Evolutionary conservation across 1,140 invertebrate species (phyloP).

Genomic region (Fopius arisanus): DNA sequence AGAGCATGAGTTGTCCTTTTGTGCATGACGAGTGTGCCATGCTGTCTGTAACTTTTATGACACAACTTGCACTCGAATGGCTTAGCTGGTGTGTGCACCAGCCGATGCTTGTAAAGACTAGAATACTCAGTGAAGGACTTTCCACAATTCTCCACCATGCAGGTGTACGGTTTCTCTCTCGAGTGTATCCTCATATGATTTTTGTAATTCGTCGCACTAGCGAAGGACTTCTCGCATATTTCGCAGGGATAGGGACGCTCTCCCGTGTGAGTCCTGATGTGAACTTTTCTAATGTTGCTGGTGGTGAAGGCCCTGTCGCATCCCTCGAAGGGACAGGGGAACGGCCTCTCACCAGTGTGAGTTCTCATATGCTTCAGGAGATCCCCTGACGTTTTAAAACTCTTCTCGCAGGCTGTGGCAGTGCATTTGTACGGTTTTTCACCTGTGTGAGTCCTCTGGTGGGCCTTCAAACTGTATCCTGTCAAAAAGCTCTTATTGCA

Average conservation of each 20-base stretch:
- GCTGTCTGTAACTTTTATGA: slow-evolving; percentile 70
- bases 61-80: slow-evolving; percentile 71
- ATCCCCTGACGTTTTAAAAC: slow-evolving; percentile 75
- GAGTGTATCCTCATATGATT: slow-evolving; percentile 72
- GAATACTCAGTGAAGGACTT: slow-evolving; percentile 80
- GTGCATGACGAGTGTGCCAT: slow-evolving; percentile 71
- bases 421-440: slow-evolving; percentile 75
- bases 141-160: slow-evolving; percentile 71
- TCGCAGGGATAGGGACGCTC: slow-evolving; percentile 73
- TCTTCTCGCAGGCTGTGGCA: slow-evolving; percentile 68
- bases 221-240: slow-evolving; percentile 71
- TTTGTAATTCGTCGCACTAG: slow-evolving; percentile 77
- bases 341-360: slow-evolving; percentile 77
- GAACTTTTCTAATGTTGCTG: slow-evolving; percentile 75
- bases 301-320: slow-evolving; percentile 77
- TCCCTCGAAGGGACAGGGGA: slow-evolving; percentile 71
- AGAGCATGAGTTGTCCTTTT: slow-evolving; percentile 61
- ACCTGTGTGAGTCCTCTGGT: slow-evolving; percentile 74
- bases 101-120: slow-evolving; percentile 77
- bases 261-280: slow-evolving; percentile 69
- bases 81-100: slow-evolving; percentile 72
- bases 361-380: slow-evolving; percentile 75
- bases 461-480: slow-evolving; percentile 74
- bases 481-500: slow-evolving; percentile 76
- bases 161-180: slow-evolving; percentile 69